phyloP scores from a whole-genome alignment of 2,888 invertebrate genomes.

The Theretra japonica region DNA sequence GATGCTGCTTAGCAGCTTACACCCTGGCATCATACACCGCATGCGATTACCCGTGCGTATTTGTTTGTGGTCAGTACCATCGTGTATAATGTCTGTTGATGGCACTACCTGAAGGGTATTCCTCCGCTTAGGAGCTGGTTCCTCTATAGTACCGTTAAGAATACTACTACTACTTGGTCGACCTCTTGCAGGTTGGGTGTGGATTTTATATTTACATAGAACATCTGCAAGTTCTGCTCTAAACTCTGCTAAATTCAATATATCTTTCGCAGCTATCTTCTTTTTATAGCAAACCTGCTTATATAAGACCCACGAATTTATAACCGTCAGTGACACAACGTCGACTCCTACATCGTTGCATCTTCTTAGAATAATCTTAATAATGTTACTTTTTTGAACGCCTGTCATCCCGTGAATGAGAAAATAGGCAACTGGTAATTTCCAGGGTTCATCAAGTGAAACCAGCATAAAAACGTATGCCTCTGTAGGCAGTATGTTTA shows the following conservation, averaged over 20 bases:
- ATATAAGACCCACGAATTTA: slow-evolving; percentile 14
- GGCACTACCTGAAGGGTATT: too few species aligned
- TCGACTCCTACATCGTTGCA: slow-evolving; percentile 42
- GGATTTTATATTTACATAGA: background rate
- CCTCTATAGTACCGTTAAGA: too few species aligned
- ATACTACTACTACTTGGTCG: too few species aligned
- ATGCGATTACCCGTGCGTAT: too few species aligned
- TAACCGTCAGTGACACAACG: slow-evolving; percentile 31
- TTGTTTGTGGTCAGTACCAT: too few species aligned
- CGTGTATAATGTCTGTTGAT: too few species aligned
- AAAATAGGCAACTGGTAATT: slow-evolving; percentile 51
- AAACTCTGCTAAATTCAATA: slow-evolving; percentile 15
- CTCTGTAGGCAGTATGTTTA: slow-evolving; percentile 30
- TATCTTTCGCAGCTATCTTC: too few species aligned
- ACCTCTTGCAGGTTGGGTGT: background rate
- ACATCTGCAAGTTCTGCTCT: slow-evolving; percentile 9
- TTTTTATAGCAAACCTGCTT: slow-evolving; percentile 1
- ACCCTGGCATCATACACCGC: background rate
- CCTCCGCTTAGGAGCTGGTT: too few species aligned
- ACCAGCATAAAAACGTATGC: slow-evolving; percentile 40
- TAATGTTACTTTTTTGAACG: slow-evolving; percentile 36
- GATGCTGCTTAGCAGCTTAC: background rate
- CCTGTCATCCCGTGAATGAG: slow-evolving; percentile 43
- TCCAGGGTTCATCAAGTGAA: slow-evolving; percentile 42
- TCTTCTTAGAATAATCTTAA: slow-evolving; percentile 38